Percentiles rank a stretch among this genome's conserved stretches.
phyloP scores from a whole-genome alignment of 2,113 vertebrate species.

The Formicarius rufipectus region DNA sequence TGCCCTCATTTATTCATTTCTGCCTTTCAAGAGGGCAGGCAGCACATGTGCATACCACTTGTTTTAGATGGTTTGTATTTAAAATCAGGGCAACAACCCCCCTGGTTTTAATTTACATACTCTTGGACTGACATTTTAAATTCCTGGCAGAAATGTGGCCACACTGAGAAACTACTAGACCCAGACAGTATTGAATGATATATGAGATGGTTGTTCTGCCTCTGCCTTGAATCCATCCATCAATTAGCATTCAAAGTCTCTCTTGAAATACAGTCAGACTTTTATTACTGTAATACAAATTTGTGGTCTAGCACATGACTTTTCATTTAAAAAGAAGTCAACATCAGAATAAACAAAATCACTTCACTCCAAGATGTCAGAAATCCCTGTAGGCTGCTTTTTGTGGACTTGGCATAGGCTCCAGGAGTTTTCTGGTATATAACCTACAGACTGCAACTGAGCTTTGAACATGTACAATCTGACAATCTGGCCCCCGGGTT shows the following conservation, averaged over 20 bases:
- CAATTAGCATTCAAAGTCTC: slow-evolving; percentile 68
- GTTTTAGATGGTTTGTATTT: slow-evolving; percentile 25
- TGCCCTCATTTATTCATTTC: neutral
- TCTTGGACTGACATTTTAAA: slow-evolving; percentile 51
- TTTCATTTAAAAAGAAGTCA: slow-evolving; percentile 57
- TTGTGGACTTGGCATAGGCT: neutral
- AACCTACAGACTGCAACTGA: neutral
- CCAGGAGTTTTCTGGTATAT: neutral
- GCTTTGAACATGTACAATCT: neutral
- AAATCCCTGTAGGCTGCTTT: neutral
- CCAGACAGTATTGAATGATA: slow-evolving; percentile 72
- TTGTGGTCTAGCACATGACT: slow-evolving; percentile 51
- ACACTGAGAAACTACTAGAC: slow-evolving; percentile 55
- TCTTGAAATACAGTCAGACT: slow-evolving; percentile 62
- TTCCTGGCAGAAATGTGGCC: slow-evolving; percentile 61
- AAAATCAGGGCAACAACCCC: slow-evolving; percentile 28
- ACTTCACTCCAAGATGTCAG: slow-evolving; percentile 18
- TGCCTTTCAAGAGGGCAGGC: neutral
- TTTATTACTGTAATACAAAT: slow-evolving; percentile 61
- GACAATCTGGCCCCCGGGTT: neutral
- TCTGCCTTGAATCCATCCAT: slow-evolving; percentile 66
- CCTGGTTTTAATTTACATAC: slow-evolving; percentile 33
- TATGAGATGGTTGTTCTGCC: slow-evolving; percentile 68
- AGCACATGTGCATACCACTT: neutral
- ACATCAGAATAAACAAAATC: slow-evolving; percentile 55